phyloP scores from a whole-genome alignment of 2,113 vertebrate genomes.

The Piaya cayana region DNA sequence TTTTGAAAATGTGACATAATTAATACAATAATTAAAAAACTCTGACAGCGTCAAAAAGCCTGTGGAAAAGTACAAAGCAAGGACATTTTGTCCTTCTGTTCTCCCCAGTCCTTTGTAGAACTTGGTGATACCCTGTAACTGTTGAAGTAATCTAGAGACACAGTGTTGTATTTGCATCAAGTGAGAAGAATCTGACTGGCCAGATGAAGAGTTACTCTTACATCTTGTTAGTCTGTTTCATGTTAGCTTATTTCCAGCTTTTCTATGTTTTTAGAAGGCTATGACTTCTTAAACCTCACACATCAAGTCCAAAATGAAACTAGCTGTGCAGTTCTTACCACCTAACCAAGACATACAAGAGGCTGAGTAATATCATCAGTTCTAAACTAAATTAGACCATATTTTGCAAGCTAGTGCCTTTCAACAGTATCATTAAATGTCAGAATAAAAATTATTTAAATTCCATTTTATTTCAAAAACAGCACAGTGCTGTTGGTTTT shows the following conservation, averaged over 20 bases:
- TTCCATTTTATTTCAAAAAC: not conserved
- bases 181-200: not conserved
- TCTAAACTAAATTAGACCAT: not conserved
- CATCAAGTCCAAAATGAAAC: not conserved
- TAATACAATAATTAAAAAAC: not conserved
- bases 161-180: not conserved
- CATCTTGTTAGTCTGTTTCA: not conserved
- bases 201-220: not conserved
- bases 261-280: not conserved
- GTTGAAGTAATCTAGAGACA: not conserved
- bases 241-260: not conserved
- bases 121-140: not conserved
- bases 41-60: not conserved
- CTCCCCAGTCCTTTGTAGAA: not conserved
- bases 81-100: rapidly evolving
- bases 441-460: not conserved
- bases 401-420: not conserved
- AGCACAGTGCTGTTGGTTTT: not conserved
- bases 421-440: not conserved
- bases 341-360: not conserved
- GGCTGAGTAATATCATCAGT: not conserved
- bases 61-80: not conserved
- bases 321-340: not conserved
- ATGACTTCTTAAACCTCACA: not conserved
- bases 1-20: not conserved